These are phyloP conservation scores for Villa cingulata DNA, from an alignment of 2,888 invertebrate species.

Conservation along the genomic window DNA sequence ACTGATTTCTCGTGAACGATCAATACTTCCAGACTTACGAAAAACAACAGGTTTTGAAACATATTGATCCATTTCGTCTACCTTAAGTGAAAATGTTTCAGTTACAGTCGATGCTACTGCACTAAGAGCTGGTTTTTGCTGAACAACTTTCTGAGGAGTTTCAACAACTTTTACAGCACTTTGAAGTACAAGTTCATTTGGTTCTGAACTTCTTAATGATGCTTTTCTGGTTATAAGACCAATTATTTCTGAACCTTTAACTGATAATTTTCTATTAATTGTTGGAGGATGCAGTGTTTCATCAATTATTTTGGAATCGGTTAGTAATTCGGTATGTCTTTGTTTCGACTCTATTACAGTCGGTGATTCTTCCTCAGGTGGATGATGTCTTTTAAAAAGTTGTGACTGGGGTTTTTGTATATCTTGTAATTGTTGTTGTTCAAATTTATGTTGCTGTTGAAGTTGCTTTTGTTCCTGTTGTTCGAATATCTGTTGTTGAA, in stretches of 20 bases:
- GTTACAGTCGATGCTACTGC: background rate
- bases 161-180: background rate
- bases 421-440: background rate
- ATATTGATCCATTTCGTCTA: conserved; percentile 35
- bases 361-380: background rate
- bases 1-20: background rate
- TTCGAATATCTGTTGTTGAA: no score
- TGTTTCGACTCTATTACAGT: background rate
- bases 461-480: background rate
- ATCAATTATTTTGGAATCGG: no score
- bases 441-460: background rate
- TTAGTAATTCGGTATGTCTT: background rate
- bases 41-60: conserved; percentile 11
- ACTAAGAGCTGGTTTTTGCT: background rate
- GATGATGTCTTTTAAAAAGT: background rate
- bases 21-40: background rate
- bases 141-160: background rate
- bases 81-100: conserved; percentile 33
- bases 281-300: background rate
- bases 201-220: background rate
- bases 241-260: background rate
- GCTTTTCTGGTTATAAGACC: background rate
- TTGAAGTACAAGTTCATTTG: background rate
- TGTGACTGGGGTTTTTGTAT: background rate
- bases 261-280: background rate